Evolutionary conservation across 2,797 vertebrate species (phyloP), one percentile per base, ranked within the genome.

Genomic region (Pseudochromis fuscus): DNA sequence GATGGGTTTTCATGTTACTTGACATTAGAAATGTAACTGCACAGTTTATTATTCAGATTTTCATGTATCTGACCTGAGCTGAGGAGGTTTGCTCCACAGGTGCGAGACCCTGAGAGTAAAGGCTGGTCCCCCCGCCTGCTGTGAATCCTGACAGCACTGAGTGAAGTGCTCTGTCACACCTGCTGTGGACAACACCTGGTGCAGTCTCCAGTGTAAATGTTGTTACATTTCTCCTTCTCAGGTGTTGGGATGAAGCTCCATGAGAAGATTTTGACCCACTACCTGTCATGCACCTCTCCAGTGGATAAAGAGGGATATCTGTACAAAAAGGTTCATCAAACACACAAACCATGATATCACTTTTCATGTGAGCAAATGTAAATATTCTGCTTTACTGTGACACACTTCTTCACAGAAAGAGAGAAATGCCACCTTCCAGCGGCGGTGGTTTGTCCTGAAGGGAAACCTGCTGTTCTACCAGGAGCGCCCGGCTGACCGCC

Each of bases 391-490:
- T 48, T 57, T 21, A 19, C 11, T 44, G 3, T 33, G 18, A 46
- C 38, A 16, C 7, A 11, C 67, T 9, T 58, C 37, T 70, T 42
- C 7, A 68, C 1, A 95, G 90, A 94, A 91, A 67, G 89, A 93
- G 61, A 83, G 94, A 1, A 91, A 90, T 30, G 87, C 92, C 16
- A 92, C 95, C 28, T 97, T 95, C 90, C 94, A 95, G 46, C 94
- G 94, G 25, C 94, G 94, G 6, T 98, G 97, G 97, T 98, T 97
- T 0, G 93, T 98, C 44, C 93, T 99, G 87, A 98, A 97, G 89
- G 96, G 95, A n/a, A 99, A 99, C 88, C 90, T 98, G 76, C 95
- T 99, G 2, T 99, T 98, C 93, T 98, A 97, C 89, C 98, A 97
- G 0, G 96, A 97, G 76, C 94, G 94, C 0, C 94, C 90, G 0